These are phyloP conservation scores for Menidia menidia DNA, from an alignment of 2,797 vertebrate species.

Conservation along the genomic window DNA sequence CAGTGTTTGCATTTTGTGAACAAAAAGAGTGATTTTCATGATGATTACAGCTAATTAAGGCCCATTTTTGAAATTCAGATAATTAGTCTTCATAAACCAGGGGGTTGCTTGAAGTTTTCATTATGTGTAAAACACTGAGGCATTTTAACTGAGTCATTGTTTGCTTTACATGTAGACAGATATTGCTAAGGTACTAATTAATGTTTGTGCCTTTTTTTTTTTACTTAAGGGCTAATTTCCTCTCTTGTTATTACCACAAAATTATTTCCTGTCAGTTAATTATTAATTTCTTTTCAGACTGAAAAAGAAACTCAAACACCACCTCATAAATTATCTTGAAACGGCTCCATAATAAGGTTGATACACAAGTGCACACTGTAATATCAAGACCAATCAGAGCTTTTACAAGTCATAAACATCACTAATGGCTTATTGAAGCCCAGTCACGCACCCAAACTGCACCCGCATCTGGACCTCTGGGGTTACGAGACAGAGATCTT, in stretches of 20 bases:
- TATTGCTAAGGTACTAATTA: neutral
- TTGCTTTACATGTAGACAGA: neutral
- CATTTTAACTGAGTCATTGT: conserved; percentile 1
- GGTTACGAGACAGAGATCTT: conserved; percentile 24
- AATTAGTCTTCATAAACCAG: conserved; percentile 6
- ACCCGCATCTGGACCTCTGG: conserved; percentile 18
- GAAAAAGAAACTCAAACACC: conserved; percentile 24
- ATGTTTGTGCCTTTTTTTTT: no score
- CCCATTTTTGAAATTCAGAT: conserved; percentile 21
- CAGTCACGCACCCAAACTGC: conserved; percentile 10
- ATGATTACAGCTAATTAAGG: conserved; percentile 15
- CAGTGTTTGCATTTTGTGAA: neutral
- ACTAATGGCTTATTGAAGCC: conserved; percentile 62
- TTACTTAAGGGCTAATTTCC: neutral
- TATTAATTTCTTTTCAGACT: conserved; percentile 11
- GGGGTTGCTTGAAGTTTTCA: neutral
- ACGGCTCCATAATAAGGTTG: conserved; percentile 44
- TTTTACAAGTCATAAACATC: conserved; percentile 68
- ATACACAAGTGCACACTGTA: conserved; percentile 20
- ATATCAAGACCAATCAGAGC: conserved; percentile 33
- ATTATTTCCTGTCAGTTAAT: neutral
- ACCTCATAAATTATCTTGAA: conserved; percentile 28
- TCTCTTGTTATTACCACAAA: neutral
- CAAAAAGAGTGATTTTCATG: neutral
- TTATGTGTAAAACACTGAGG: conserved; percentile 4